Evolutionary conservation across 1,140 invertebrate species (phyloP), one percentile per base, ranked within the genome.

Genomic region (Caerostris darwini): DNA sequence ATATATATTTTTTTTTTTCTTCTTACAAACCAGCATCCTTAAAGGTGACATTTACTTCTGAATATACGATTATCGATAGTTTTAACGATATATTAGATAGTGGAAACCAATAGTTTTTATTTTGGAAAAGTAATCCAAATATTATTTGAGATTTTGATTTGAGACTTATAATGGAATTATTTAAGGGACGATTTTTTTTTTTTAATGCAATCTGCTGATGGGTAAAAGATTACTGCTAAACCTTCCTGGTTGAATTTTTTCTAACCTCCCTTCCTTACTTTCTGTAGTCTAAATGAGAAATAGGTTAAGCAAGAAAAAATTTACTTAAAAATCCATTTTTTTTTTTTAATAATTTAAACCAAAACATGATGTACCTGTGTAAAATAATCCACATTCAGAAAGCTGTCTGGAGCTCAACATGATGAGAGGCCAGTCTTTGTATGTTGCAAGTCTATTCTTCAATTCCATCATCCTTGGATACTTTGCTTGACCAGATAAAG

Each of bases 311-410:
- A 67, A 14, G 3, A 67, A 67, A 67, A 67, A 67, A 0, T 67
- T 14, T 14, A 64, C 17, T 5, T 14, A 5, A 67, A 14, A 67
- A 4, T 6, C 7, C n/a, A 14, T 67, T 67, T n/a, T 14, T 4
- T 67, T 67, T 67, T n/a, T 14, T 4, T 67, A 67, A 5, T 67
- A 67, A 67, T 14, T 67, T 67, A 67, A 67, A 67, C 6, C 12
- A 67, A 67, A 94, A 95, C 34, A 34, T 34, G 34, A 34, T 34
- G 34, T 34, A 95, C 98, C 98, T 34, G 97, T 97, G 95, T 99
- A 99, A 96, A 97, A 99, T 95, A 99, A 99, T 50, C 98, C 98
- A 94, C 98, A 98, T 94, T 98, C 97, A 61, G 98, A 98, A 19
- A 99, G 96, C 86, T 97, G 96, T 82, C 97, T 96, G 5, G 98